phyloP scores from a whole-genome alignment of 2,797 vertebrate genomes.

The Oryzias dopingdopingensis region DNA sequence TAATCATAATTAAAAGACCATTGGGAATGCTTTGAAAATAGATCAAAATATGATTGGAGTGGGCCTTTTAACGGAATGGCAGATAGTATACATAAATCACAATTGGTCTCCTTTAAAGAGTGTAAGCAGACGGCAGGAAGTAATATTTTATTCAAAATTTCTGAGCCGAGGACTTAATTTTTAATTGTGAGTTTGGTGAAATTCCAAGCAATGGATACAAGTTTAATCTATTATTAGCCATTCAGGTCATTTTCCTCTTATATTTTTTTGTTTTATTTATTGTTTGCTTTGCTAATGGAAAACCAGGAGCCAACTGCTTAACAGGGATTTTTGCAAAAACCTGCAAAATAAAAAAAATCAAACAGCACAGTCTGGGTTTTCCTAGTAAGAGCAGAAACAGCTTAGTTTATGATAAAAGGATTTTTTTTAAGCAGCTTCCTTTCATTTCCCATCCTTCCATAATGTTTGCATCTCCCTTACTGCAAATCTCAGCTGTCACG shows the following conservation, averaged over 20 bases:
- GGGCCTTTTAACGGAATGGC: too few relatives aligned
- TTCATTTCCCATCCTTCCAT: conserved; percentile 20
- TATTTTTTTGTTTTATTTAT: conserved; percentile 14
- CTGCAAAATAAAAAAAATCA: conserved; percentile 51
- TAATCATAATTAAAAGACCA: too few relatives aligned
- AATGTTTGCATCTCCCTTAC: conserved; percentile 1
- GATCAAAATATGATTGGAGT: too few relatives aligned
- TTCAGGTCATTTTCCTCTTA: conserved; percentile 20
- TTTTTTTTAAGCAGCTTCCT: conserved; percentile 39
- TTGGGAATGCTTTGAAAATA: too few relatives aligned
- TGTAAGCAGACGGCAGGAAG: conserved; percentile 19
- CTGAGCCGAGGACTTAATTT: conserved; percentile 53
- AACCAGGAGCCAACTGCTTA: conserved; percentile 52
- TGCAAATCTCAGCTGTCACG: conserved; percentile 15
- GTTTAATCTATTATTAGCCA: conserved; percentile 65
- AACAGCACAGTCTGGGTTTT: conserved; percentile 37
- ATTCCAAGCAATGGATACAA: conserved; percentile 68
- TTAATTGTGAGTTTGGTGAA: conserved; percentile 68
- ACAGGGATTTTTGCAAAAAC: conserved; percentile 46
- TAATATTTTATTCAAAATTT: conserved; percentile 66
- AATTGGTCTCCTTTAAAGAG: conserved; percentile 8
- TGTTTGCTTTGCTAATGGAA: conserved; percentile 38
- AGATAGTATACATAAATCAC: too few relatives aligned
- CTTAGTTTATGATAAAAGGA: conserved; percentile 23
- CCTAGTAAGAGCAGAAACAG: conserved; percentile 15